Percentiles rank a stretch among this genome's conserved stretches.
These are phyloP conservation scores for Ennomos fuscantarius DNA, from an alignment of 2,888 invertebrate genomes.

Conservation along the genomic window DNA sequence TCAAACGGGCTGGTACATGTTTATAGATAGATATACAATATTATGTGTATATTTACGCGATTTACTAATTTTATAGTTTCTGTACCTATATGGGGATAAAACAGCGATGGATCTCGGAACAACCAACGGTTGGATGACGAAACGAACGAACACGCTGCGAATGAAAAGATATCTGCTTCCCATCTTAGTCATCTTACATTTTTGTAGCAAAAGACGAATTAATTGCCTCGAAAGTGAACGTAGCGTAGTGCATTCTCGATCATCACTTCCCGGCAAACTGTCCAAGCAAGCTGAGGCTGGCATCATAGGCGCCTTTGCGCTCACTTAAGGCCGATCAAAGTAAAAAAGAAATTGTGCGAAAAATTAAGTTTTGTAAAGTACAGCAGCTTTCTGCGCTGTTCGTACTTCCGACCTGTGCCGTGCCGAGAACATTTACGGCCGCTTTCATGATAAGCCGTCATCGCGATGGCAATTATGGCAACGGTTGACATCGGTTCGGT, in stretches of 20 bases:
- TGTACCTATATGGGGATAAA: conserved; percentile 8
- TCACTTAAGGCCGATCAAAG: too few relatives aligned
- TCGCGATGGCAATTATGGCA: conserved; percentile 18
- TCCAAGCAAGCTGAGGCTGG: too few relatives aligned
- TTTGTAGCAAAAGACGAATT: background rate
- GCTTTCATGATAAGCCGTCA: conserved; percentile 9
- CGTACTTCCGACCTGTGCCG: background rate
- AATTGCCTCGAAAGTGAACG: background rate
- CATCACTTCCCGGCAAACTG: too few relatives aligned
- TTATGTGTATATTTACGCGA: background rate
- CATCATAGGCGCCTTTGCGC: too few relatives aligned
- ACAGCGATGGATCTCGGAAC: conserved; percentile 1
- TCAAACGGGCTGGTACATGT: conserved; percentile 39
- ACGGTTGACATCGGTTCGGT: conserved; percentile 15
- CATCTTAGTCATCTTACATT: too few relatives aligned
- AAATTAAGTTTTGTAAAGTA: too few relatives aligned
- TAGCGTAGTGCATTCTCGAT: too few relatives aligned
- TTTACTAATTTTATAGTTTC: conserved; percentile 40
- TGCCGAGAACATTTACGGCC: conserved; percentile 4
- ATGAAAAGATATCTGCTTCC: too few relatives aligned
- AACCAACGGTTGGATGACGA: too few relatives aligned
- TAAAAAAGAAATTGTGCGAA: too few relatives aligned
- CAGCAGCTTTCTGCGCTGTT: too few relatives aligned
- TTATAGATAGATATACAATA: conserved; percentile 1
- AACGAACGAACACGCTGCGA: too few relatives aligned